Percentiles rank a stretch among this genome's conserved stretches.
phyloP scores from a whole-genome alignment of 2,113 vertebrate species.

The Cyprinodon variegatus region DNA sequence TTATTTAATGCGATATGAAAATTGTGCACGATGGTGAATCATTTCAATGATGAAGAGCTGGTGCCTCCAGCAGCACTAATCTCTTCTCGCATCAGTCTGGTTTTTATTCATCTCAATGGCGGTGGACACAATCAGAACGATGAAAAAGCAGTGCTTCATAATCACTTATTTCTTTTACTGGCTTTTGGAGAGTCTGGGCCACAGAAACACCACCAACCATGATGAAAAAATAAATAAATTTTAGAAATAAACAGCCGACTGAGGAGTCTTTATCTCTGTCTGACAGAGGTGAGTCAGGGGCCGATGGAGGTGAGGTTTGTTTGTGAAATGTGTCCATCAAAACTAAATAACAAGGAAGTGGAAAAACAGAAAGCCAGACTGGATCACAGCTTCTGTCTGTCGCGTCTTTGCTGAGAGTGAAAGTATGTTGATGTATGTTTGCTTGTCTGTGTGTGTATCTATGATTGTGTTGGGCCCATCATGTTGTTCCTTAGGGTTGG shows the following conservation, averaged over 20 bases:
- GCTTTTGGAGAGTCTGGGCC: slow-evolving; percentile 17
- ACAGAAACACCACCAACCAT: neutral
- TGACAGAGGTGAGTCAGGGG: slow-evolving; percentile 32
- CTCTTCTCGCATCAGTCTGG: slow-evolving; percentile 13
- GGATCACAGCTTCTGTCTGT: slow-evolving; percentile 2
- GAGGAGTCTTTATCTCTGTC: slow-evolving; percentile 17
- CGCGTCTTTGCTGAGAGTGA: slow-evolving; percentile 18
- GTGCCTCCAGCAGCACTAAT: slow-evolving; percentile 31
- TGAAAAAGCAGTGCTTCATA: slow-evolving; percentile 9
- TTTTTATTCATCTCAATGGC: slow-evolving; percentile 39
- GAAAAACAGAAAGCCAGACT: slow-evolving; percentile 19
- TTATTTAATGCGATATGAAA: slow-evolving; percentile 32
- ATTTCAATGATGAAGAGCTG: slow-evolving; percentile 15
- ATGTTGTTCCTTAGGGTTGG: slow-evolving; percentile 65
- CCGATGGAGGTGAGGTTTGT: slow-evolving; percentile 18
- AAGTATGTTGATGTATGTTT: slow-evolving; percentile 21
- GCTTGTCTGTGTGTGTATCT: slow-evolving; percentile 7
- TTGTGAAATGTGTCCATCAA: slow-evolving; percentile 37
- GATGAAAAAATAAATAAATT: neutral
- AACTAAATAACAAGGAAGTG: slow-evolving; percentile 21
- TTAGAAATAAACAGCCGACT: slow-evolving; percentile 8
- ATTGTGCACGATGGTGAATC: slow-evolving; percentile 18
- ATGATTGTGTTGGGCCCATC: slow-evolving; percentile 48
- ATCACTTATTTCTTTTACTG: slow-evolving; percentile 28
- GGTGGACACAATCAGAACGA: slow-evolving; percentile 28